phyloP scores from a whole-genome alignment of 2,888 invertebrate genomes.

The Nemoura dubitans region DNA sequence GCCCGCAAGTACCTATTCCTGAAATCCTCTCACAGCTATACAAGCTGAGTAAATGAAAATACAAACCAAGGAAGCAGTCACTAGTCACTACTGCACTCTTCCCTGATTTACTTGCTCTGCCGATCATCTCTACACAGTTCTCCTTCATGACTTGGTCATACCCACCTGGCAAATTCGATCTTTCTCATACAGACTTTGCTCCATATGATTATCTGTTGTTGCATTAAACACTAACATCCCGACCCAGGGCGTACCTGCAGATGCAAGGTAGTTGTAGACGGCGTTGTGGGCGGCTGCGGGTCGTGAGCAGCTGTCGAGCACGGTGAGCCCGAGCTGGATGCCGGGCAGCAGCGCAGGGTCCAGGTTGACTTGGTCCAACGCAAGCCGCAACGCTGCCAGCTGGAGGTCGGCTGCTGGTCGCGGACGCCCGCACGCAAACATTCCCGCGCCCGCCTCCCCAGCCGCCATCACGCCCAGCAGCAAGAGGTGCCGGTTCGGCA shows the following conservation, averaged over 20 bases:
- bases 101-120: no score
- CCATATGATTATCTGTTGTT: no score
- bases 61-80: no score
- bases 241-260: conserved; percentile 44
- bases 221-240: no score
- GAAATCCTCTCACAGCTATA: no score
- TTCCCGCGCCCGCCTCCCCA: conserved; percentile 53
- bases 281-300: conserved; percentile 51
- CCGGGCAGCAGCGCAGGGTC: conserved; percentile 54
- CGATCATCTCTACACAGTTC: no score
- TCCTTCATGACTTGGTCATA: no score
- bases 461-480: conserved; percentile 54
- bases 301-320: conserved; percentile 56
- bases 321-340: conserved; percentile 54
- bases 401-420: conserved; percentile 57
- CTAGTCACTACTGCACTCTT: no score
- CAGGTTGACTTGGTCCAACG: conserved; percentile 58
- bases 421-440: conserved; percentile 58
- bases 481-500: conserved; percentile 52
- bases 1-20: no score
- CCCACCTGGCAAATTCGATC: no score
- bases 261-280: conserved; percentile 50
- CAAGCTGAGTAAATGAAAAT: no score
- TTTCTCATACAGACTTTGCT: no score
- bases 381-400: conserved; percentile 59